These are phyloP conservation scores for Oceanodroma tethys DNA, from an alignment of 2,113 vertebrate genomes.

Conservation along the genomic window DNA sequence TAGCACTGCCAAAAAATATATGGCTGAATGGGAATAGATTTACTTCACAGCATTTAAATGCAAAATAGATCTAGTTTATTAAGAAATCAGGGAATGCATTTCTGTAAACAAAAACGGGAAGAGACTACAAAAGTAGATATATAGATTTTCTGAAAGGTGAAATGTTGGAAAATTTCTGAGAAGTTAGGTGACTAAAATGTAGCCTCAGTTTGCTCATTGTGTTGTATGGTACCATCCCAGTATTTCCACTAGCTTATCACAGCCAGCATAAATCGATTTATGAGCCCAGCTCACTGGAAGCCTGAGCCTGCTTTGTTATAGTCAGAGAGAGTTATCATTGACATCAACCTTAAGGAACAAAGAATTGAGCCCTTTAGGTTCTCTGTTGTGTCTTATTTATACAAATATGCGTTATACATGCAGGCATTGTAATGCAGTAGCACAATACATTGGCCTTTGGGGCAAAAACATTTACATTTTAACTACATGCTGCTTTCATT, in stretches of 20 bases:
- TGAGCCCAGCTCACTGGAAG: not conserved
- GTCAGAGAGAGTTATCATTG: not conserved
- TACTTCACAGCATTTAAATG: not conserved
- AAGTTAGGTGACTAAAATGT: not conserved
- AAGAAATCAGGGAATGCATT: not conserved
- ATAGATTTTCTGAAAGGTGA: not conserved
- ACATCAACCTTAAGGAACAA: not conserved
- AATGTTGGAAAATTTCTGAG: not conserved
- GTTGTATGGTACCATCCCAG: not conserved
- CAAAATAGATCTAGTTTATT: not conserved
- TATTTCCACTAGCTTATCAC: not conserved
- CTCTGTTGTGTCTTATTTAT: not conserved
- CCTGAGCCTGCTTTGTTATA: not conserved
- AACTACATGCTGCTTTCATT: not conserved
- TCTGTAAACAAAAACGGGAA: not conserved
- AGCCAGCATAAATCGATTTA: not conserved
- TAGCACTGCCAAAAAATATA: not conserved
- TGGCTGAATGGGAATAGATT: not conserved
- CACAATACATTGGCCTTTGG: not conserved
- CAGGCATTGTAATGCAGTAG: not conserved
- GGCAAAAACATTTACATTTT: not conserved
- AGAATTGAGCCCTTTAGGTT: not conserved
- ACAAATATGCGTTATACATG: not conserved
- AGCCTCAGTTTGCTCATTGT: not conserved
- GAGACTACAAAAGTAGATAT: not conserved